Conservation (phyloP, 2,888 invertebrate species). For the Amorpha juglandis region DNA sequence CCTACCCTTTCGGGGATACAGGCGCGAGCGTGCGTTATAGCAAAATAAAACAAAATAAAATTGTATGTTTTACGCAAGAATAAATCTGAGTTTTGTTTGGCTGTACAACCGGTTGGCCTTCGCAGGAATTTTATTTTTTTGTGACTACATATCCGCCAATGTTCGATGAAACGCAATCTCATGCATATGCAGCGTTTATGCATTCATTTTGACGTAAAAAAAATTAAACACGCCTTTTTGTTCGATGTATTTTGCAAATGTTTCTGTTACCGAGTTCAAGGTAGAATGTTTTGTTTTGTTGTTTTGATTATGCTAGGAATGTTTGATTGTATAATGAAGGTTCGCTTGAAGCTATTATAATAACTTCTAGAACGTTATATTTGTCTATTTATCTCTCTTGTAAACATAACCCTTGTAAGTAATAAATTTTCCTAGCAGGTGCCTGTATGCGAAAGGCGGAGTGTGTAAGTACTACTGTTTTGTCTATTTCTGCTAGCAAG, state of each 20-base stretch:
- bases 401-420: too few species aligned
- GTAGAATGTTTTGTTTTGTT: not conserved
- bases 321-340: not conserved
- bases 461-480: too few species aligned
- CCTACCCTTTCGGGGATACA: too few species aligned
- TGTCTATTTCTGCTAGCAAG: too few species aligned
- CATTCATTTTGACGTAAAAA: not conserved
- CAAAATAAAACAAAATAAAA: not conserved
- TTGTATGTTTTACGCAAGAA: not conserved
- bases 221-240: not conserved
- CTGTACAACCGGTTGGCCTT: slow-evolving; percentile 13
- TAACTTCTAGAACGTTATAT: too few species aligned
- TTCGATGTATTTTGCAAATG: not conserved
- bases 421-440: too few species aligned
- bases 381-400: too few species aligned
- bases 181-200: slow-evolving; percentile 11
- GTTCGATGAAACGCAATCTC: slow-evolving; percentile 7
- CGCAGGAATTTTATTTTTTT: slow-evolving; percentile 11
- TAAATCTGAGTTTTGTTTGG: slow-evolving; percentile 13
- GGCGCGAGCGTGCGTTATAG: too few species aligned
- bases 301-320: not conserved
- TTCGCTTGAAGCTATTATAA: not conserved
- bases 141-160: slow-evolving; percentile 15
- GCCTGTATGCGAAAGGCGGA: too few species aligned
- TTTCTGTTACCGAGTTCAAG: not conserved